These are phyloP conservation scores for Eretmochelys imbricata DNA, from an alignment of 2,113 vertebrate species.

Conservation along the genomic window DNA sequence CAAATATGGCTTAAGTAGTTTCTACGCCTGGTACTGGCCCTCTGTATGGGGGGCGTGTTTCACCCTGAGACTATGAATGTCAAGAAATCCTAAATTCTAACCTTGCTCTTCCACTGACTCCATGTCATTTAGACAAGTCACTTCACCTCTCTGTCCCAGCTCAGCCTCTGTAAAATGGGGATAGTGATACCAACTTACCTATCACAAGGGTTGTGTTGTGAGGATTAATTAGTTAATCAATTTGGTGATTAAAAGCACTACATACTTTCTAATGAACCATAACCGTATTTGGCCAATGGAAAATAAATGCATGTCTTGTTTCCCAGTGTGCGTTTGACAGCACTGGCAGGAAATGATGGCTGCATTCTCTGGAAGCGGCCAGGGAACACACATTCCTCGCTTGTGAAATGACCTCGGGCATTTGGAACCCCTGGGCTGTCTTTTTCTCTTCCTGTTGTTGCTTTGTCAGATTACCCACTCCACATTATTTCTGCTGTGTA, in stretches of 20 bases:
- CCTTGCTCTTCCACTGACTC: neutral
- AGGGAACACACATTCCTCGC: conserved; percentile 1
- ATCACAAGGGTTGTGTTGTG: neutral
- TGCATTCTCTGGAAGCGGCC: neutral
- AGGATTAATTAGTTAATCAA: neutral
- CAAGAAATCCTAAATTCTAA: neutral
- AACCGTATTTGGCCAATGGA: neutral
- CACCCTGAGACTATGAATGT: neutral
- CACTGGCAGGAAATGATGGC: neutral
- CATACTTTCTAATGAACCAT: neutral
- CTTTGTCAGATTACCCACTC: conserved; percentile 33
- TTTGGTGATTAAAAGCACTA: neutral
- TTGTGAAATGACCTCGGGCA: neutral
- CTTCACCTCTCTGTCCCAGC: fast-evolving
- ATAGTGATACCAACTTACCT: neutral
- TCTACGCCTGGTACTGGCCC: neutral
- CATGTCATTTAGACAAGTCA: neutral
- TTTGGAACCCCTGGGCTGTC: neutral
- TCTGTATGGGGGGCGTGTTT: neutral
- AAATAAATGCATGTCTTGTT: neutral
- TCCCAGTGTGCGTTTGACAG: neutral
- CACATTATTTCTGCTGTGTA: neutral
- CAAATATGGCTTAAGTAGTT: neutral
- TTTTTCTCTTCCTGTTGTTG: conserved; percentile 6
- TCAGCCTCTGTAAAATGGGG: neutral